phyloP scores from a whole-genome alignment of 1,140 invertebrate genomes.

The Drusus annulatus region DNA sequence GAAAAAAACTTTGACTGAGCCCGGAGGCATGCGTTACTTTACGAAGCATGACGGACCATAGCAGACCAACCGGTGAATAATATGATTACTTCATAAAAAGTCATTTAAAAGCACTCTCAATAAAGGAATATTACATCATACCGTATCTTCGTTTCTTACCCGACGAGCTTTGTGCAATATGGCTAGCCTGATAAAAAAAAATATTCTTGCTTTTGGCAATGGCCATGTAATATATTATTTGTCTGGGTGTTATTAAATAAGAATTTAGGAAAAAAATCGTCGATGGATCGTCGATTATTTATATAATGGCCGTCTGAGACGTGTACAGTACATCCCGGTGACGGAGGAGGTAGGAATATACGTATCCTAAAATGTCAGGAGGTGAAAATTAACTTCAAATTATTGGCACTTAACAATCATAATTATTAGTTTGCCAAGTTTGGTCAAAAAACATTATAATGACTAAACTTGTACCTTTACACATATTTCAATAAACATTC shows the following conservation, averaged over 20 bases:
- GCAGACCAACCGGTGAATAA: background rate
- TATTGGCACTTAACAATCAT: background rate
- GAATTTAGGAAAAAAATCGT: background rate
- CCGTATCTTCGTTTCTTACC: background rate
- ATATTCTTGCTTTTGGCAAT: constrained; percentile 5
- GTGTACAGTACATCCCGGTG: background rate
- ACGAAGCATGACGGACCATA: constrained; percentile 8
- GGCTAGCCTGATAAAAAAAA: background rate
- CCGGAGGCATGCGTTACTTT: background rate
- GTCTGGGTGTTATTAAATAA: background rate
- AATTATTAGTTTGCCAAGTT: background rate
- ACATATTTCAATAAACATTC: no score
- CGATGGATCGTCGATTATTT: background rate
- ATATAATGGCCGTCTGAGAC: background rate
- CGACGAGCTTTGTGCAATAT: constrained; percentile 13
- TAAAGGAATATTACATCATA: constrained; percentile 16
- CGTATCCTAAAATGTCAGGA: background rate
- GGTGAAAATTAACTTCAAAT: background rate
- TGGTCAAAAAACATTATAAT: background rate
- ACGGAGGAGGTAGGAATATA: background rate
- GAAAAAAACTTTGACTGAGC: no score
- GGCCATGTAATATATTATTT: constrained; percentile 20
- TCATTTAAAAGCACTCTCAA: constrained; percentile 9
- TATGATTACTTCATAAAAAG: constrained; percentile 13
- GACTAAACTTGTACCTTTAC: no score